Evolutionary conservation across 2,113 vertebrate species (phyloP).

Genomic region (Pantherophis guttatus): DNA sequence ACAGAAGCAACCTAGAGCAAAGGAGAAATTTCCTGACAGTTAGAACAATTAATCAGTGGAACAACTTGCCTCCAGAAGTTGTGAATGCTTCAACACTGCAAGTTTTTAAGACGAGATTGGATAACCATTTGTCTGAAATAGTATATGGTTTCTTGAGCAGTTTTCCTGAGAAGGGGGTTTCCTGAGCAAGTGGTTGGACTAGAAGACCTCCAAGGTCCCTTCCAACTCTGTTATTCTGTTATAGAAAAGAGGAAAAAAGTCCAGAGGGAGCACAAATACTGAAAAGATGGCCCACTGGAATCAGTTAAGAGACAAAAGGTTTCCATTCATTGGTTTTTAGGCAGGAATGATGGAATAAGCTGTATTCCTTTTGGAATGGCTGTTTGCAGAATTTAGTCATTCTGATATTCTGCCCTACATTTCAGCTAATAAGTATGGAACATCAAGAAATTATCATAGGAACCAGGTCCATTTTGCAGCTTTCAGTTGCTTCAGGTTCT

Average conservation of each 20-base stretch:
- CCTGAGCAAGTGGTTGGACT: too few species aligned
- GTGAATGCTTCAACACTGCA: too few species aligned
- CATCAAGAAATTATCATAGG: background rate
- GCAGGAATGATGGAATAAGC: background rate
- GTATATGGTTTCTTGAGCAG: too few species aligned
- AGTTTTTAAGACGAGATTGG: too few species aligned
- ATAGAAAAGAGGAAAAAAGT: background rate
- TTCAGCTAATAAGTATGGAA: background rate
- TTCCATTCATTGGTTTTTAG: background rate
- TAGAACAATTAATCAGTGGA: too few species aligned
- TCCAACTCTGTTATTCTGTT: too few species aligned
- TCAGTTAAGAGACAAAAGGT: background rate
- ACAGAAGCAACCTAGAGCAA: too few species aligned
- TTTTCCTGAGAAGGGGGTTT: too few species aligned
- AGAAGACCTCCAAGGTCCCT: too few species aligned
- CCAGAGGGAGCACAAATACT: background rate
- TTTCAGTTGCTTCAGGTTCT: background rate
- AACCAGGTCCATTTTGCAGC: background rate
- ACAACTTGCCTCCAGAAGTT: too few species aligned
- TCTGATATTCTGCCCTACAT: background rate
- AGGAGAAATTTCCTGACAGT: too few species aligned
- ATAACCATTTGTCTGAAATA: too few species aligned
- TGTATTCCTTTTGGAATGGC: background rate
- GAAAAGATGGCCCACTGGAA: background rate
- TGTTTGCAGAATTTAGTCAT: background rate